Percentiles rank a stretch among this genome's conserved stretches.
Evolutionary conservation across 2,113 vertebrate species (phyloP).

Genomic region (Heterotilapia buettikoferi): DNA sequence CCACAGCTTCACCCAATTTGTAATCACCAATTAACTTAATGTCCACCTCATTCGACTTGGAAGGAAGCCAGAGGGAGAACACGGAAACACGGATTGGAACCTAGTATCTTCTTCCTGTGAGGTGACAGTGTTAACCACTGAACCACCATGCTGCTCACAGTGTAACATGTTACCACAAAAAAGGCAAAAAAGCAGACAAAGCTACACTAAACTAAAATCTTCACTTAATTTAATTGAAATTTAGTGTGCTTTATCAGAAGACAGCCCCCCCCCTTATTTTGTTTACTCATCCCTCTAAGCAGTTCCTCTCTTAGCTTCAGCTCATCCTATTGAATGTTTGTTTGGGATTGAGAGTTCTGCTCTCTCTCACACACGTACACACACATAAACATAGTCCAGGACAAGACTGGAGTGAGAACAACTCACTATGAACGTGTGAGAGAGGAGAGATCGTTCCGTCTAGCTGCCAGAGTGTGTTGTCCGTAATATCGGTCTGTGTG

Average conservation of each 20-base stretch:
- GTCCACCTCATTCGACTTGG: neutral
- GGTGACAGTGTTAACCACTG: neutral
- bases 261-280: neutral
- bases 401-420: neutral
- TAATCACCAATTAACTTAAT: neutral
- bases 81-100: neutral
- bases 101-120: neutral
- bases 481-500: constrained; percentile 42
- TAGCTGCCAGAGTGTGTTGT: constrained; percentile 45
- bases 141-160: neutral
- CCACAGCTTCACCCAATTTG: neutral
- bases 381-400: neutral
- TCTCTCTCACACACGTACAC: neutral
- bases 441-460: neutral
- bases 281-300: neutral
- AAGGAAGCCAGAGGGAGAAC: neutral
- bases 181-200: neutral
- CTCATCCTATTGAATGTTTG: neutral
- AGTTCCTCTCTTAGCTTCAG: neutral
- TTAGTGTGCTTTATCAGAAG: neutral
- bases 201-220: neutral
- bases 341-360: constrained; percentile 12
- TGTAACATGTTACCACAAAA: neutral
- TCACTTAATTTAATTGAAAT: neutral
- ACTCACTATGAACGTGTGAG: neutral